phyloP scores from a whole-genome alignment of 2,888 invertebrate genomes.

The Furcula furcula region DNA sequence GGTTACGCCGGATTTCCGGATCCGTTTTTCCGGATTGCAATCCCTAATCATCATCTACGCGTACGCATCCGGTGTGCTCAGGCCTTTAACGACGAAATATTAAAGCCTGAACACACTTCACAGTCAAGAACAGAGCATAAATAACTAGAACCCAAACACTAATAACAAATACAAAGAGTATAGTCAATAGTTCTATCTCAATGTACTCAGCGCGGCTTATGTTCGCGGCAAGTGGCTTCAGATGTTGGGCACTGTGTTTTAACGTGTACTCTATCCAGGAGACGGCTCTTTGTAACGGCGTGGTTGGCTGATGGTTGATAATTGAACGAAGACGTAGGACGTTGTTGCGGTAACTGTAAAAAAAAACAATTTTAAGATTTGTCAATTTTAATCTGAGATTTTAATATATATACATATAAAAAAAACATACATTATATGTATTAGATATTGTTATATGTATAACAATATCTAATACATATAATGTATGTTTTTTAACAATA shows the following conservation, averaged over 20 bases:
- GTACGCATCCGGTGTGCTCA: too few relatives aligned
- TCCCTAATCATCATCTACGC: too few relatives aligned
- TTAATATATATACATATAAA: too few relatives aligned
- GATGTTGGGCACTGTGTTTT: slow-evolving; percentile 1
- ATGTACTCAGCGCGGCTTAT: slow-evolving; percentile 3
- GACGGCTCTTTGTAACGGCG: slow-evolving; percentile 3
- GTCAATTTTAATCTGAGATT: too few relatives aligned
- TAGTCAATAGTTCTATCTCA: slow-evolving; percentile 5
- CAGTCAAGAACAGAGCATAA: not conserved
- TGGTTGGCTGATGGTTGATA: not conserved
- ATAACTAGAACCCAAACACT: not conserved
- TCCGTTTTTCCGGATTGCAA: too few relatives aligned
- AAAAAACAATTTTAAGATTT: not conserved
- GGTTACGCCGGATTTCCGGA: too few relatives aligned
- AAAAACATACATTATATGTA: too few relatives aligned
- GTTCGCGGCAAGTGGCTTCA: slow-evolving; percentile 4
- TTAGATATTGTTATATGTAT: too few relatives aligned
- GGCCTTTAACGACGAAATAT: too few relatives aligned
- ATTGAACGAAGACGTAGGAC: not conserved
- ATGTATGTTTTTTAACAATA: too few relatives aligned
- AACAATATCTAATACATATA: too few relatives aligned
- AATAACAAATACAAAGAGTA: not conserved
- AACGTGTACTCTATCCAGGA: slow-evolving; percentile 8
- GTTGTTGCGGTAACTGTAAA: slow-evolving; percentile 7
- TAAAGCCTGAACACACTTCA: not conserved